Conservation (phyloP, 1,140 invertebrate genomes). For the Procambarus clarkii region DNA sequence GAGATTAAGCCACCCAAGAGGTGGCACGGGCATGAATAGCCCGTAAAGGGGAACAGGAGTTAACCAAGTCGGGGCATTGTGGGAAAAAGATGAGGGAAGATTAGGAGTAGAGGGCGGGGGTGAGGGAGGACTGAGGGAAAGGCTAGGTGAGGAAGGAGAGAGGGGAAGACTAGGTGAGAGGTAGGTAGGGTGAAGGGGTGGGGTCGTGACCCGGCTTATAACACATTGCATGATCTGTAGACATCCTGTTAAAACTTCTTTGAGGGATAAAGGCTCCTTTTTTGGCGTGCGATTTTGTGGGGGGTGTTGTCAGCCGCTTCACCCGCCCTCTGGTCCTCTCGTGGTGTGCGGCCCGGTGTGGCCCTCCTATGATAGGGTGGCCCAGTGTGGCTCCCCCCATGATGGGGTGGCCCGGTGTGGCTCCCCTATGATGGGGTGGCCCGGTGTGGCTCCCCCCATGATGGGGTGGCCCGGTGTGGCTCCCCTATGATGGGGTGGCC, state of each 20-base stretch:
- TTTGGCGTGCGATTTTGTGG: constrained; percentile 33
- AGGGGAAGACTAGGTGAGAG: neutral
- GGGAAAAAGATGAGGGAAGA: neutral
- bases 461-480: too few relatives aligned
- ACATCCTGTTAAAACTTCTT: constrained; percentile 45
- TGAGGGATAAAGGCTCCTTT: constrained; percentile 32
- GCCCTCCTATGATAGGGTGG: too few relatives aligned
- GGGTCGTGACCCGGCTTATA: neutral
- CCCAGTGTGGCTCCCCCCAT: too few relatives aligned
- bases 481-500: too few relatives aligned
- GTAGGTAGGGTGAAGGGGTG: neutral
- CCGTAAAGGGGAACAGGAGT: too few relatives aligned
- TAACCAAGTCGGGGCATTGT: too few relatives aligned
- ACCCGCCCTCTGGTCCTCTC: neutral
- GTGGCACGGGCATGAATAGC: too few relatives aligned
- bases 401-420: too few relatives aligned
- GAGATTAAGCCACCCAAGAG: too few relatives aligned
- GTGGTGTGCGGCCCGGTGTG: neutral
- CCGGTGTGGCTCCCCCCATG: too few relatives aligned
- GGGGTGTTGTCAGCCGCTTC: too few relatives aligned
- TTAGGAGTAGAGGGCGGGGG: neutral
- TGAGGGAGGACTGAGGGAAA: neutral
- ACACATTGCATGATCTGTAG: constrained; percentile 36
- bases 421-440: too few relatives aligned
- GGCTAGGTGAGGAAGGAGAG: neutral